These are phyloP conservation scores for Pollenia griseotomentosa DNA, from an alignment of 2,888 invertebrate genomes.

Conservation along the genomic window DNA sequence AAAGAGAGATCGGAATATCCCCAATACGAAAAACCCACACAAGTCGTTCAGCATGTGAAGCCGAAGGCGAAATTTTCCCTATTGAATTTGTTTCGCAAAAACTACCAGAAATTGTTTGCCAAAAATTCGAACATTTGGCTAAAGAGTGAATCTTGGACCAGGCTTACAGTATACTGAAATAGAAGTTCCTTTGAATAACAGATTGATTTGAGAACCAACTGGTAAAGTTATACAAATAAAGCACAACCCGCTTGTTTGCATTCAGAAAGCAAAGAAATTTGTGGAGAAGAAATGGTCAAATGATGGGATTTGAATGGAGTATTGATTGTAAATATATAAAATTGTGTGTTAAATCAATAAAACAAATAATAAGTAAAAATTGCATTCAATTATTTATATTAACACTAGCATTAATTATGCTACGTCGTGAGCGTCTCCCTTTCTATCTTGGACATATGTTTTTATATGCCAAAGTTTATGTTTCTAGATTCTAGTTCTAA, in stretches of 20 bases:
- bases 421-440: too few species aligned
- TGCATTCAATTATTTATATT: neutral
- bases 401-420: too few species aligned
- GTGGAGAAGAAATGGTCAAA: neutral
- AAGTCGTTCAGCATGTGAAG: neutral
- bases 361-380: slow-evolving; percentile 13
- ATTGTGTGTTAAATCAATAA: slow-evolving; percentile 51
- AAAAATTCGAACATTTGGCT: slow-evolving; percentile 24
- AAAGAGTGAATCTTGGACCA: slow-evolving; percentile 43
- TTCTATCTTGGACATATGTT: slow-evolving; percentile 17
- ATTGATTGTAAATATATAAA: neutral
- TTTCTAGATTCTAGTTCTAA: too few species aligned
- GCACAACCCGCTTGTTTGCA: too few species aligned
- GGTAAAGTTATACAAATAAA: too few species aligned
- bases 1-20: neutral
- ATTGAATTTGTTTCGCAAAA: slow-evolving; percentile 1
- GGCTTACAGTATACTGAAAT: slow-evolving; percentile 1
- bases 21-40: neutral
- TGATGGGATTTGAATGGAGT: neutral
- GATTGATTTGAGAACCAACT: too few species aligned
- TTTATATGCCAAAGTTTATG: too few species aligned
- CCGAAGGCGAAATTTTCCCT: neutral
- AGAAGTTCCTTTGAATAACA: too few species aligned
- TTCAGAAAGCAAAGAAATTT: too few species aligned
- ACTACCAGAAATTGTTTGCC: slow-evolving; percentile 16